Evolutionary conservation across 2,113 vertebrate species (phyloP).

Genomic region (Sula dactylatra): DNA sequence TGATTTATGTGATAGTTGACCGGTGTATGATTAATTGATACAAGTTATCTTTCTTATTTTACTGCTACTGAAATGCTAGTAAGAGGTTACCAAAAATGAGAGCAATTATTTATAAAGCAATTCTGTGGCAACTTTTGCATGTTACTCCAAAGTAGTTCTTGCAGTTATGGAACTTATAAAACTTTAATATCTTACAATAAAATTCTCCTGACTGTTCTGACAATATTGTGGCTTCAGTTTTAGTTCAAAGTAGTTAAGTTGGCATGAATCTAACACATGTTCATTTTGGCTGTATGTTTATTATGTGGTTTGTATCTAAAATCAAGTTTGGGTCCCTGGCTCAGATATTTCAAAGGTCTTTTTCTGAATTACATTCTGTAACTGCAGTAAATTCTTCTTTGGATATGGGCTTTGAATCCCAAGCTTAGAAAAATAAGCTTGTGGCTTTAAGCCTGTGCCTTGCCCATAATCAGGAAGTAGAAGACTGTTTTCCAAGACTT

Average conservation of each 20-base stretch:
- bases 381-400: background rate
- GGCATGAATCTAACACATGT: background rate
- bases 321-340: background rate
- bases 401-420: background rate
- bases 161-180: background rate
- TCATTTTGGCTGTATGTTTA: background rate
- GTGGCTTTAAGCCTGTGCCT: background rate
- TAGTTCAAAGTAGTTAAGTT: background rate
- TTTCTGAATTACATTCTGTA: background rate
- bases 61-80: background rate
- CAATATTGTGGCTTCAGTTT: background rate
- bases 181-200: background rate
- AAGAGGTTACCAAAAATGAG: background rate
- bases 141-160: background rate
- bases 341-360: background rate
- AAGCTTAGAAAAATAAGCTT: background rate
- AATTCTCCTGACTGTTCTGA: background rate
- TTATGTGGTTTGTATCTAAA: background rate
- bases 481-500: background rate
- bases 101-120: background rate
- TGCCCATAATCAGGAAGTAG: rapidly evolving
- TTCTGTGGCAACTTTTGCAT: background rate
- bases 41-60: background rate
- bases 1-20: background rate
- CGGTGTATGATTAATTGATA: background rate